Evolutionary conservation across 2,797 vertebrate genomes (phyloP).

Genomic region (Melanotaenia nigrans): DNA sequence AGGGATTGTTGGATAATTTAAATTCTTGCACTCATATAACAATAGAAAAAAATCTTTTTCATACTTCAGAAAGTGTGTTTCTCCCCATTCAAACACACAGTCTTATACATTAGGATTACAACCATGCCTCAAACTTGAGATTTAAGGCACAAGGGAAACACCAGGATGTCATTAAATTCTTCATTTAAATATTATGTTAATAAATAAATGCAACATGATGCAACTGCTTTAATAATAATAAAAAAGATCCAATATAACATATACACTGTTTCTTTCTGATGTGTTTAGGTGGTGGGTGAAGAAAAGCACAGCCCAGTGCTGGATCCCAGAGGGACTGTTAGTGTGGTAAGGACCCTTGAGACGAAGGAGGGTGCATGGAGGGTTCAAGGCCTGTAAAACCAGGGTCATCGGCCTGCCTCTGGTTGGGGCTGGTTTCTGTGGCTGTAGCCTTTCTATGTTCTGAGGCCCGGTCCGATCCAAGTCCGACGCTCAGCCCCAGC

Average conservation of each 20-base stretch:
- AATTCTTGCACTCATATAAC: slow-evolving; percentile 4
- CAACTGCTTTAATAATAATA: not conserved
- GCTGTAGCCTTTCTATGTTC: slow-evolving; percentile 74
- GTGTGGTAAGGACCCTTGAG: slow-evolving; percentile 86
- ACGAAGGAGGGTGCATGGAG: slow-evolving; percentile 94
- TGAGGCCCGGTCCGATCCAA: slow-evolving; percentile 87
- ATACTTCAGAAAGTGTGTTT: slow-evolving; percentile 33
- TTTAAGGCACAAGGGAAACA: slow-evolving; percentile 31
- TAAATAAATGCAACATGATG: not conserved
- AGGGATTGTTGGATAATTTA: slow-evolving; percentile 16
- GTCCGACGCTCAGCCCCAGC: slow-evolving; percentile 81
- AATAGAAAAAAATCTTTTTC: slow-evolving; percentile 26
- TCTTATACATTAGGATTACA: slow-evolving; percentile 15
- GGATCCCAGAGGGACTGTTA: slow-evolving; percentile 82
- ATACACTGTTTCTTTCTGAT: slow-evolving; percentile 35
- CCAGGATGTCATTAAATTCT: slow-evolving; percentile 19
- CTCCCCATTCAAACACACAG: slow-evolving; percentile 36
- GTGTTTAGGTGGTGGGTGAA: slow-evolving; percentile 72
- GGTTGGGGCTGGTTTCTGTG: slow-evolving; percentile 89
- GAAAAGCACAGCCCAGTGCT: slow-evolving; percentile 80
- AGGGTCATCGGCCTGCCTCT: slow-evolving; percentile 92
- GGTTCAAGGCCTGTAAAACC: slow-evolving; percentile 89
- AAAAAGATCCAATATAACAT: slow-evolving; percentile 7
- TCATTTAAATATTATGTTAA: slow-evolving; percentile 20
- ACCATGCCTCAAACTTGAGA: not conserved